Base-by-base conservation (phyloP, 2,888 invertebrate species). In the Trachelus stipa region DNA sequence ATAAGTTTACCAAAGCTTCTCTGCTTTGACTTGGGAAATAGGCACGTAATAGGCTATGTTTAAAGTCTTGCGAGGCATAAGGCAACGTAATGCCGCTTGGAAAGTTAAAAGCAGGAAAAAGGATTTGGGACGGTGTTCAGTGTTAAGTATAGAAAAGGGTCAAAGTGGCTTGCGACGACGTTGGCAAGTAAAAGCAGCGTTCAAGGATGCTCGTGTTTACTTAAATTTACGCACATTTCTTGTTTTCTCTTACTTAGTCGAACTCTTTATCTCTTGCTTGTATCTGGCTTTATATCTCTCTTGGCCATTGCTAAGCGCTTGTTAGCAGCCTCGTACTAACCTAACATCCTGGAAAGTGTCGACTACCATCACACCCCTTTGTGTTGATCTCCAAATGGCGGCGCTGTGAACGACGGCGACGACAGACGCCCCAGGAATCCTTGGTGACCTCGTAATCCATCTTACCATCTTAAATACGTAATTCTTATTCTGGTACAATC, bases 31-130 rank as follows among this genome's bases (percentile, higher is more conserved):
- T 73, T 78, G 73, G 77, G 78, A 80, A 81, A 81, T 80, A 76
- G 79, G 76, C 74, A 79, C 76, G 79, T 81, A 80, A 79, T 81
- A 80, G 77, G 81, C 78, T 71, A 9, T 34, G 31, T 12, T 71
- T 33, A 71, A 71, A 71, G 71, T 34, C 71, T 30, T 71, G 15
- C 4, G 23, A 34, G 31, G 71, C 30, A 71, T 12, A 35, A 35
- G n/a, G 34, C 35, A 34, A 0, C 34, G 12, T 71, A 34, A 71
- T 31, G 71, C 31, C 31, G 71, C 71, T 71, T 71, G 12, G 31
- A 35, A 74, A 74, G n/a, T 74, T 74, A 71, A 71, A 31, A 71
- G 71, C 71, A 34, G 71, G 31, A 71, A 71, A 71, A 71, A 12
- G 30, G 71, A 71, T 71, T 71, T 71, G 30, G 71, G 71, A 31